phyloP scores from a whole-genome alignment of 2,113 vertebrate genomes.

The Spea bombifrons region DNA sequence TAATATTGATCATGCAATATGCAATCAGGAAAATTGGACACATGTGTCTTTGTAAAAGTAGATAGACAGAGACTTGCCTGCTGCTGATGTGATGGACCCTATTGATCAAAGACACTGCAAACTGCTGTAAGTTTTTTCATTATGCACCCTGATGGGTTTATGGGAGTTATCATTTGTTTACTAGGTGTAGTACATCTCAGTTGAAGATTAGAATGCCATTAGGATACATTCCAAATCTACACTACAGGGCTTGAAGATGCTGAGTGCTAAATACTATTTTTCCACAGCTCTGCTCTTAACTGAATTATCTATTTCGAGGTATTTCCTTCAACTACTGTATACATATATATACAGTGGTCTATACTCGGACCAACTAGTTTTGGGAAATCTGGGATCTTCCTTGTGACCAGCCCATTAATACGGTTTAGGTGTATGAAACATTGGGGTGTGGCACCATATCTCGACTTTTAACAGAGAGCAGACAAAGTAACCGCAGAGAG shows the following conservation, averaged over 20 bases:
- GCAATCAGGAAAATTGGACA: conserved; percentile 63
- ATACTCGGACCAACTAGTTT: too few relatives aligned
- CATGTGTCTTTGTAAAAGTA: conserved; percentile 58
- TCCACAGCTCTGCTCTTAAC: too few relatives aligned
- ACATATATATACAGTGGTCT: too few relatives aligned
- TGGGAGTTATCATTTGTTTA: conserved; percentile 52
- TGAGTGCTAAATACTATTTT: too few relatives aligned
- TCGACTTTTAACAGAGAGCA: too few relatives aligned
- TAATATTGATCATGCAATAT: conserved; percentile 69
- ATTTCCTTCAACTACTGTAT: too few relatives aligned
- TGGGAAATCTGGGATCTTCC: too few relatives aligned
- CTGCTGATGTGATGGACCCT: conserved; percentile 48
- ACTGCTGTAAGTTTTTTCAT: conserved; percentile 37
- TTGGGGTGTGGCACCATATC: too few relatives aligned
- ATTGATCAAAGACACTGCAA: conserved; percentile 47
- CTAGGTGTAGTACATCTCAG: conserved; percentile 22
- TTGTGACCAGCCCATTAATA: too few relatives aligned
- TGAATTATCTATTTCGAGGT: too few relatives aligned
- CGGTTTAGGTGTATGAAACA: too few relatives aligned
- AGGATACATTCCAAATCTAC: background rate
- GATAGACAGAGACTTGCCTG: conserved; percentile 50
- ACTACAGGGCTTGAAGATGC: background rate
- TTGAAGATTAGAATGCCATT: conserved; percentile 6
- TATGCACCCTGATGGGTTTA: conserved; percentile 31
- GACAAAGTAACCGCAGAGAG: too few relatives aligned